phyloP scores from a whole-genome alignment of 2,113 vertebrate species.

The Oncorhynchus clarkii region DNA sequence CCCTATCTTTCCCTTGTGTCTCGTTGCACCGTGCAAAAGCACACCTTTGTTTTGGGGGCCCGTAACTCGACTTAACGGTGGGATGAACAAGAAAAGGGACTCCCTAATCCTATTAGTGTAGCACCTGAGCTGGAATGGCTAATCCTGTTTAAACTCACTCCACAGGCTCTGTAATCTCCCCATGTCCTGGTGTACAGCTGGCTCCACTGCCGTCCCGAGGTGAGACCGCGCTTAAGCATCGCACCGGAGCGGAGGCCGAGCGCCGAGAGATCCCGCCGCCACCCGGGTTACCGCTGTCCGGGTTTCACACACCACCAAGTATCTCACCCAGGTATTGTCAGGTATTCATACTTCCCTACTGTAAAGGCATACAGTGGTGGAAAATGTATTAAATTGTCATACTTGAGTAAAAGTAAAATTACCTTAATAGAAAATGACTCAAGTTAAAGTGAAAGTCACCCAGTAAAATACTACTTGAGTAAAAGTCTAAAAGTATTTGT shows the following conservation, averaged over 20 bases:
- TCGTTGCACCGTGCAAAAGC: conserved; percentile 26
- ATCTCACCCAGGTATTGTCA: conserved; percentile 2
- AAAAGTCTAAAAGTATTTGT: no score
- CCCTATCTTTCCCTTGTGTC: conserved; percentile 12
- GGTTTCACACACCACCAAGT: not conserved
- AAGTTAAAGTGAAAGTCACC: no score
- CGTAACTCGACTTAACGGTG: conserved; percentile 57
- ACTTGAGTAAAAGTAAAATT: no score
- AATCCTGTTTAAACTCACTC: conserved; percentile 67
- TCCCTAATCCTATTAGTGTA: conserved; percentile 70
- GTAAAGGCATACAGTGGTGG: not conserved
- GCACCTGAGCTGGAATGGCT: conserved; percentile 69
- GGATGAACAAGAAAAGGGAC: conserved; percentile 52
- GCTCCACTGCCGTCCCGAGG: conserved; percentile 39
- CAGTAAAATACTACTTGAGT: no score
- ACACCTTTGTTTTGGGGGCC: conserved; percentile 54
- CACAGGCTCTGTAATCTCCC: conserved; percentile 54
- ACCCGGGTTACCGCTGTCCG: conserved; percentile 24
- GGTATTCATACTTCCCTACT: not conserved
- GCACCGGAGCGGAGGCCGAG: conserved; percentile 10
- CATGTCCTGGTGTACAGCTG: conserved; percentile 46
- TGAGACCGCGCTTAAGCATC: conserved; percentile 45
- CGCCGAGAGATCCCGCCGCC: conserved; percentile 20
- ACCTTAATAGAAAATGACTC: no score
- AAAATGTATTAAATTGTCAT: no score